Evolutionary conservation across 2,113 vertebrate species (phyloP), one percentile per base, ranked within the genome.

Genomic region (Catharus fuscescens): DNA sequence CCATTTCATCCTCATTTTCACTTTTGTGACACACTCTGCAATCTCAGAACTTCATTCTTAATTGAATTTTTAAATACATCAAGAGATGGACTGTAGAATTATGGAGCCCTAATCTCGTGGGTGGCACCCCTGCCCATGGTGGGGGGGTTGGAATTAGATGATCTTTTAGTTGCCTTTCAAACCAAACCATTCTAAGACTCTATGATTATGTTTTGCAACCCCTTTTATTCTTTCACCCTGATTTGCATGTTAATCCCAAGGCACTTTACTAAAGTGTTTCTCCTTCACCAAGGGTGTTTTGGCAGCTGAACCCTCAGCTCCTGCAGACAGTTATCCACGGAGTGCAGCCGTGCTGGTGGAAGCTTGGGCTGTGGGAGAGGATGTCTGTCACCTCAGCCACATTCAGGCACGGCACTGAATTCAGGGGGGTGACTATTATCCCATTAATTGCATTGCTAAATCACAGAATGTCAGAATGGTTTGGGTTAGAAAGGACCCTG

Each of bases 51-150:
- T 53, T 74, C 32, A 25, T 12, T 10, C 2, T 50, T 84, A 91
- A 85, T 2, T 66, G 23, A 79, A 86, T 66, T 90, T 70, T 93
- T 80, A 77, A 82, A 88, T 59, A 85, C 16, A 16, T 69, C 17
- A 69, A 59, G 47, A 57, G 18, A 57, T 38, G 61, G 34, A 59
- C 36, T 38, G 34, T 20, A 80, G 29, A 38, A 36, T 34, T 85
- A 82, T 17, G 54, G 21, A 4, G 5, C 6, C 18, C 31, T 62
- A 56, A 70, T 36, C 29, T 69, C 32, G 34, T 19, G 18, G 54
- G 62, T 54, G 62, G 9, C 31, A 28, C 21, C 54, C 17, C 24
- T 76, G 40, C 7, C 54, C 5, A 3, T 48, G 14, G 62, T 14
- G 15, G 12, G 9, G 17, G 5, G 3, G 14, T 6, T 54, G 54